A percentile compares a stretch with the other conserved stretches of the same genome.
phyloP scores from a whole-genome alignment of 2,113 vertebrate genomes.

The Gasterosteus nipponicus region DNA sequence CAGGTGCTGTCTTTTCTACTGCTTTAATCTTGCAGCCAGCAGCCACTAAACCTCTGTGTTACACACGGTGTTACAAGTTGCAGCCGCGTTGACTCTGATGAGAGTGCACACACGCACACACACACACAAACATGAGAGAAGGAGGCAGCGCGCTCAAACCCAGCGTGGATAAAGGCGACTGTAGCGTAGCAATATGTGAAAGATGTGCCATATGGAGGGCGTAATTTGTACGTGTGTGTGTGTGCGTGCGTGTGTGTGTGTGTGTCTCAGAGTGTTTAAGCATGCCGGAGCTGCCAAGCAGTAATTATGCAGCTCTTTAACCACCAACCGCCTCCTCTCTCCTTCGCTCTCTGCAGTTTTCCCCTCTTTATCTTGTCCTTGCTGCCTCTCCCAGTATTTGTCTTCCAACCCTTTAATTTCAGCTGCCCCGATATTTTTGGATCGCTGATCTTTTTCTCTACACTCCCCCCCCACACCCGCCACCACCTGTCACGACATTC shows the following conservation, averaged over 20 bases:
- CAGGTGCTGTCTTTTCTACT: conserved; percentile 17
- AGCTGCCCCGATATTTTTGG: conserved; percentile 51
- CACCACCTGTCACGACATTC: too few species aligned
- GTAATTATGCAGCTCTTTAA: conserved; percentile 73
- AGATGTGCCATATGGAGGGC: conserved; percentile 47
- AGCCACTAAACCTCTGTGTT: conserved; percentile 24
- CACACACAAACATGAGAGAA: not conserved
- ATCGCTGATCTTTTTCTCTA: conserved; percentile 42
- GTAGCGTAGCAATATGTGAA: conserved; percentile 21
- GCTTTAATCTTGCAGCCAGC: conserved; percentile 24
- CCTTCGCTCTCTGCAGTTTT: conserved; percentile 50
- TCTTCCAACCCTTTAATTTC: conserved; percentile 55
- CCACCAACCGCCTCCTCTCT: conserved; percentile 44
- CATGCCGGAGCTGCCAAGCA: conserved; percentile 49
- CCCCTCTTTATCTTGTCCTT: conserved; percentile 56
- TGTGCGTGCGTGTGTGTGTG: conserved; percentile 2
- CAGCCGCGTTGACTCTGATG: conserved; percentile 21
- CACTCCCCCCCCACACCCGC: conserved; percentile 11
- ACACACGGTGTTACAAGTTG: conserved; percentile 33
- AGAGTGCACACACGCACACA: conserved; percentile 21
- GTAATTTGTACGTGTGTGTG: conserved; percentile 34
- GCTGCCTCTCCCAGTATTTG: conserved; percentile 38
- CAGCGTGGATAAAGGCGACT: conserved; percentile 43
- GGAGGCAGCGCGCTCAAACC: conserved; percentile 17
- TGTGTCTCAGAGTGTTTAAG: conserved; percentile 6